phyloP scores from a whole-genome alignment of 2,888 invertebrate genomes.

The Willowsia nigromaculata region DNA sequence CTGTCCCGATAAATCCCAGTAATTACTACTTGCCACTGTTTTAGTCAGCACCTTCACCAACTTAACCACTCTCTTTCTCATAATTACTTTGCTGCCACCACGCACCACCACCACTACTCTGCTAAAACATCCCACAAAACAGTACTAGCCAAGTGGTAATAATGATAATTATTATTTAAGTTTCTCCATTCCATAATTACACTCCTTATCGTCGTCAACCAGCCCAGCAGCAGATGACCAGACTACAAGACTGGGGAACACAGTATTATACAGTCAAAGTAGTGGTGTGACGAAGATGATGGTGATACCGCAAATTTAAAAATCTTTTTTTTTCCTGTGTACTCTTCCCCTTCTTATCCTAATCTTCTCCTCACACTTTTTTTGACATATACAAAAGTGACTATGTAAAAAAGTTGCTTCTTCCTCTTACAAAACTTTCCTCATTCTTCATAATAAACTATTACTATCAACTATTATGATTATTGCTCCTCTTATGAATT shows the following conservation, averaged over 20 bases:
- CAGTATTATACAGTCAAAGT: background rate
- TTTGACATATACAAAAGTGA: slow-evolving; percentile 42
- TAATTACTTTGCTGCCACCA: background rate
- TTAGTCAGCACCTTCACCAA: slow-evolving; percentile 24
- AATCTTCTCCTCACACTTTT: background rate
- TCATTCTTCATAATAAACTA: slow-evolving; percentile 22
- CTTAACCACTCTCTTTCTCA: slow-evolving; percentile 22
- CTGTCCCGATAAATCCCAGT: background rate
- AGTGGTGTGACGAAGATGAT: slow-evolving; percentile 3
- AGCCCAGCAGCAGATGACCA: background rate
- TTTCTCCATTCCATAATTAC: slow-evolving; percentile 38
- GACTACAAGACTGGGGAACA: slow-evolving; percentile 1
- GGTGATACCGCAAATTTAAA: slow-evolving; percentile 45
- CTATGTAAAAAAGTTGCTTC: background rate
- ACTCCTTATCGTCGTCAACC: background rate
- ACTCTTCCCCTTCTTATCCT: background rate
- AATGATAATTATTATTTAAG: background rate
- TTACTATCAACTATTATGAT: slow-evolving; percentile 45
- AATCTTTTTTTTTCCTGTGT: slow-evolving; percentile 24
- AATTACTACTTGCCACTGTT: slow-evolving; percentile 4
- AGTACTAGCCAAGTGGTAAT: background rate
- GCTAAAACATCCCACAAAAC: background rate
- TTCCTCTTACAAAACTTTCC: slow-evolving; percentile 25
- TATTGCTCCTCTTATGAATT: slow-evolving; percentile 52
- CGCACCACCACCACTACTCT: background rate